Conservation (phyloP, 1,140 invertebrate genomes). For the Euborellia annulipes region DNA sequence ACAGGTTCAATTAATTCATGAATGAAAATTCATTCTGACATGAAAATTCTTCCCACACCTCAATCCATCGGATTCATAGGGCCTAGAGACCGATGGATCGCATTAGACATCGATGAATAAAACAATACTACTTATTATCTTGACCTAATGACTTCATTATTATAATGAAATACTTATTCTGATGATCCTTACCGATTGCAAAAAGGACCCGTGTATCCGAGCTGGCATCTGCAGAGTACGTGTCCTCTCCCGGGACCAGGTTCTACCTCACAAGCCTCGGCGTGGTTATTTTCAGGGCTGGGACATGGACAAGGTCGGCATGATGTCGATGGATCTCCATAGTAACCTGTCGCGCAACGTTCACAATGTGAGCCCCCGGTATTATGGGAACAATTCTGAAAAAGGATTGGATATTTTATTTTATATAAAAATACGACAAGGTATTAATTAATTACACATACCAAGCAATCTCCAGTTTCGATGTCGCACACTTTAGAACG, state of each 20-base stretch:
- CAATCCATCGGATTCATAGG: no score
- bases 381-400: conserved; percentile 66
- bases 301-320: conserved; percentile 82
- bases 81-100: no score
- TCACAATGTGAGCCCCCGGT: conserved; percentile 64
- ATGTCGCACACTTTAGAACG: conserved; percentile 63
- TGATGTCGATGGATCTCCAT: conserved; percentile 50
- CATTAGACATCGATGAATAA: no score
- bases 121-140: no score
- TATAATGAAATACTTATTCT: no score
- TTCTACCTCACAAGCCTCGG: conserved; percentile 44
- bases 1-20: no score
- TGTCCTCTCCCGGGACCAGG: conserved; percentile 30
- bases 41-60: no score
- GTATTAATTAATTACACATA: conserved; percentile 26
- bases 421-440: no score
- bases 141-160: no score
- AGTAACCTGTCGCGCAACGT: conserved; percentile 64
- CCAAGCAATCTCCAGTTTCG: conserved; percentile 71
- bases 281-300: conserved; percentile 49
- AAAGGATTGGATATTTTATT: conserved; percentile 7
- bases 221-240: conserved; percentile 45
- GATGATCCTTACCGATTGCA: conserved; percentile 40
- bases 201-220: conserved; percentile 41
- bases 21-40: no score